A percentile compares a stretch with the other conserved stretches of the same genome.
phyloP scores from a whole-genome alignment of 92 coral and sea anemone genomes.

The Paramuricea clavata region DNA sequence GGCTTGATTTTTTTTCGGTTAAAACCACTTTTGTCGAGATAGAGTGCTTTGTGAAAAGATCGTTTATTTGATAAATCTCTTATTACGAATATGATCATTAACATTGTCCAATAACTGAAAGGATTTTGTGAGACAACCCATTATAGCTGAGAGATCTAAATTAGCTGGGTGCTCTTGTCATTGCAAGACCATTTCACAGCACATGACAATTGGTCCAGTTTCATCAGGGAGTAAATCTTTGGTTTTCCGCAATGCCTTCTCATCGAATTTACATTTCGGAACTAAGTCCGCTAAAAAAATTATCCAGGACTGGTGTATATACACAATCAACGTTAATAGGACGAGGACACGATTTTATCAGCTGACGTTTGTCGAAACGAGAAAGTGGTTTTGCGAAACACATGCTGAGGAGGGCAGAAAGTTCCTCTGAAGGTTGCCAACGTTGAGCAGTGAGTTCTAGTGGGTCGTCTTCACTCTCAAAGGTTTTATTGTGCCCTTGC shows the following conservation, averaged over 20 bases:
- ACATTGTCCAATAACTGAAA: conserved; percentile 54
- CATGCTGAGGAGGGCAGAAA: conserved; percentile 46
- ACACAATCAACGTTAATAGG: conserved; percentile 63
- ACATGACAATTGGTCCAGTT: conserved; percentile 55
- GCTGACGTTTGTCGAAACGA: conserved; percentile 58
- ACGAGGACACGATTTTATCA: conserved; percentile 41
- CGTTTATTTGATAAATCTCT: background rate
- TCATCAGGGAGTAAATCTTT: conserved; percentile 45
- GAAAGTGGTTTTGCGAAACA: conserved; percentile 53
- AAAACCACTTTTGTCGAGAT: background rate
- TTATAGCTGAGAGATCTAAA: conserved; percentile 1
- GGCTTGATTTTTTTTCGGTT: too few relatives aligned
- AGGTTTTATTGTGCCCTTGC: conserved; percentile 15
- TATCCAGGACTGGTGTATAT: conserved; percentile 58
- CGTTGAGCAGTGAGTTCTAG: conserved; percentile 57
- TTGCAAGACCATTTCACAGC: conserved; percentile 50
- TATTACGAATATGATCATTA: conserved; percentile 41
- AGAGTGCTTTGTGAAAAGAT: background rate
- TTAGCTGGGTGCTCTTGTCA: conserved; percentile 27
- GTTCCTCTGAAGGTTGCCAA: conserved; percentile 73
- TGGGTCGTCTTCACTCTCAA: conserved; percentile 37
- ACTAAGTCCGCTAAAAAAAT: conserved; percentile 59
- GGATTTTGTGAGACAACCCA: conserved; percentile 48
- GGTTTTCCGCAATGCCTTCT: conserved; percentile 36
- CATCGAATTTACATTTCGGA: conserved; percentile 62